Evolutionary conservation across 2,797 vertebrate genomes (phyloP), one percentile per base, ranked within the genome.

Genomic region (Triplophysa yarkandensis): DNA sequence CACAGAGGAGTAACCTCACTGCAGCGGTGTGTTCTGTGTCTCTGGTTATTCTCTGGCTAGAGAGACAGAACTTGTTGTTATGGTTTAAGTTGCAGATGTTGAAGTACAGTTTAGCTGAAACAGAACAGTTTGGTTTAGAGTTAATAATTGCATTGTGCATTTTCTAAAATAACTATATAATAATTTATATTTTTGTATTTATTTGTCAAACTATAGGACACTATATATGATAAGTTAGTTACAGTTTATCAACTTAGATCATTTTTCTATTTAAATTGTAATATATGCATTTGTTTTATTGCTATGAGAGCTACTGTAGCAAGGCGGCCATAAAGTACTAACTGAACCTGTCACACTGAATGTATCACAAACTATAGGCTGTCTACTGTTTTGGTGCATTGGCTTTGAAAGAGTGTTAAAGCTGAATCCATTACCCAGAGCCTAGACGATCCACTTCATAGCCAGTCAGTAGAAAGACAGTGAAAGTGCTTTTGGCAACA

Each of bases 401-500:
- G 52, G 17, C 50, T 67, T 7, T 67, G 39, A 67, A 67, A 58
- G 55, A 63, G 43, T 73, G 63, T 19, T 21, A n/a, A 58, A 76
- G 66, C 32, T 43, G 63, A 58, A 62, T 61, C n/a, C 68, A 64
- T 74, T 76, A 68, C 17, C 46, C 52, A 62, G 63, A 64, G 71
- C 39, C 48, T 55, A 32, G 54, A 39, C 10, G 11, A 63, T 68
- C 34, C 50, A 57, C 68, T 78, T 67, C 60, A 68, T 54, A 61
- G 44, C 28, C 46, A 50, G 54, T 60, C 72, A 50, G 52, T 60
- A 39, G 23, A 67, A 54, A 52, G 19, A 58, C 39, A 43, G 55
- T 44, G 58, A 74, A 68, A 65, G 43, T 55, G 76, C 46, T 72
- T 79, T 72, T 76, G 73, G 36, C 21, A 71, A 61, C 44, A 62